These are phyloP conservation scores for Ficedula albicollis DNA, from an alignment of 2,797 vertebrate species.

Conservation along the genomic window DNA sequence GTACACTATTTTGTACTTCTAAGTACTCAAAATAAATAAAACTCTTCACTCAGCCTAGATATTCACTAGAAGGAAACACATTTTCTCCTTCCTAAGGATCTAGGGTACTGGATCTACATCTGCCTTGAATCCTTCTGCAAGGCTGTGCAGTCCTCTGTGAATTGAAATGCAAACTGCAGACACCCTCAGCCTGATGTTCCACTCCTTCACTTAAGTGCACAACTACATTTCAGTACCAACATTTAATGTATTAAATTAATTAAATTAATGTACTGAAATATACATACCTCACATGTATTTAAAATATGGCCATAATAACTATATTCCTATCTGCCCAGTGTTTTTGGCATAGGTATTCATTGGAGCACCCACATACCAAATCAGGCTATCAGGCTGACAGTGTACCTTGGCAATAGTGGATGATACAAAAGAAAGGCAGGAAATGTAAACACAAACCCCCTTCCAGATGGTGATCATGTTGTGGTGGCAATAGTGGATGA, in stretches of 20 bases:
- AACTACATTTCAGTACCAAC: not conserved
- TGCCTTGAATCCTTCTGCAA: not conserved
- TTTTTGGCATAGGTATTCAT: not conserved
- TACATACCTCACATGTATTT: not conserved
- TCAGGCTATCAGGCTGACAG: not conserved
- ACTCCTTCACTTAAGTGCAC: not conserved
- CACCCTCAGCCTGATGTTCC: not conserved
- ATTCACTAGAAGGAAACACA: not conserved
- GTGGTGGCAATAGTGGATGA: not conserved
- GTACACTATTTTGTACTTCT: not conserved
- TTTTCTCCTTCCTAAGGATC: not conserved
- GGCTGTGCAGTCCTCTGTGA: not conserved
- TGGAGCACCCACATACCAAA: not conserved
- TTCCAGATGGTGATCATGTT: not conserved
- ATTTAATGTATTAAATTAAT: not conserved
- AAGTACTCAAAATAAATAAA: not conserved
- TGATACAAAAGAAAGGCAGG: not conserved
- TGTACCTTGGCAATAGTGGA: not conserved
- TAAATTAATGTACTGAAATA: not conserved
- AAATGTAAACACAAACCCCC: not conserved
- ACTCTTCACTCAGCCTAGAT: not conserved
- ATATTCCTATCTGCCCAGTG: not conserved
- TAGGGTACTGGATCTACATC: not conserved
- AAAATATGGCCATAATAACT: not conserved
- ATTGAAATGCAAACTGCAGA: not conserved